Evolutionary conservation across 2,113 vertebrate species (phyloP).

Genomic region (Crotalus viridis): DNA sequence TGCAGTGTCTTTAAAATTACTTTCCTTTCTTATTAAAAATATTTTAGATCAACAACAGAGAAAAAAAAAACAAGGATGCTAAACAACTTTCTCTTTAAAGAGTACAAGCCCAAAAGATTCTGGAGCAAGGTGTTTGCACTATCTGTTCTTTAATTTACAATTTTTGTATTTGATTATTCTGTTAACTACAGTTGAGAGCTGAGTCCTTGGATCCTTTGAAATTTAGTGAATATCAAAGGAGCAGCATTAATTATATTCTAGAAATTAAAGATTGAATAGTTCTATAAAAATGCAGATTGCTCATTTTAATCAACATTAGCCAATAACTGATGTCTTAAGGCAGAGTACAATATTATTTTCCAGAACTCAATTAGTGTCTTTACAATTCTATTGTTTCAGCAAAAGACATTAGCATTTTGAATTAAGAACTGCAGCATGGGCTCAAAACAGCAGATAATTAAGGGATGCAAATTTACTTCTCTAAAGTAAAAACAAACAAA

Average conservation of each 20-base stretch:
- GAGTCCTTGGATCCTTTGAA: not conserved
- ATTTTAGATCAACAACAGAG: not conserved
- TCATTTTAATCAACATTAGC: not conserved
- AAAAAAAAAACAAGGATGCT: not conserved
- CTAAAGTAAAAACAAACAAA: constrained; percentile 28
- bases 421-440: constrained; percentile 14
- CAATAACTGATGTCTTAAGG: not conserved
- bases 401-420: constrained; percentile 20
- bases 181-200: not conserved
- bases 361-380: not conserved
- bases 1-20: not conserved
- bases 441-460: constrained; percentile 42
- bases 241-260: not conserved
- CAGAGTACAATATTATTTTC: constrained; percentile 30
- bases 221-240: rapidly evolving
- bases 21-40: not conserved
- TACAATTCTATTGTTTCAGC: constrained; percentile 45
- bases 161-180: not conserved
- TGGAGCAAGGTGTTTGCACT: not conserved
- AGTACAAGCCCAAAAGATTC: not conserved
- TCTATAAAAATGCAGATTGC: not conserved
- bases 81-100: not conserved
- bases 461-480: constrained; percentile 54
- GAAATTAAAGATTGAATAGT: not conserved
- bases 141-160: not conserved